Percentiles rank a stretch among this genome's conserved stretches.
Evolutionary conservation across 2,113 vertebrate genomes (phyloP).

Genomic region (Brienomyrus brachyistius): DNA sequence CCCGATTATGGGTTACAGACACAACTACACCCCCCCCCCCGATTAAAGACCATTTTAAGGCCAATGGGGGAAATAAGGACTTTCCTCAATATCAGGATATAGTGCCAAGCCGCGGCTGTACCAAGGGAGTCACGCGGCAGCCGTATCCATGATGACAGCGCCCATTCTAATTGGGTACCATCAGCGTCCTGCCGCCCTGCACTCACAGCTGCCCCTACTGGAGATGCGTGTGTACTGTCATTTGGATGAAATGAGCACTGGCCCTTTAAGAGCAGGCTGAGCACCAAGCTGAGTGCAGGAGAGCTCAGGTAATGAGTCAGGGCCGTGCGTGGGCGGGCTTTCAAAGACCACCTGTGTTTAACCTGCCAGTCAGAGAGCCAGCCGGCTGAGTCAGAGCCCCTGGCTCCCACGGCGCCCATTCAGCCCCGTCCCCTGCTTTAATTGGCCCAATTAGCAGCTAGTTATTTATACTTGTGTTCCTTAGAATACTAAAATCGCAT

Average conservation of each 20-base stretch:
- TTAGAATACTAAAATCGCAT: not conserved
- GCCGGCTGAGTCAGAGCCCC: conserved; percentile 4
- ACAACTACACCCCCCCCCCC: not conserved
- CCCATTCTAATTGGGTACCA: not conserved
- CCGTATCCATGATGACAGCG: not conserved
- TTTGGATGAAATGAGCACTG: not conserved
- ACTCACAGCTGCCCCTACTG: not conserved
- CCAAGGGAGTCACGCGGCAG: not conserved
- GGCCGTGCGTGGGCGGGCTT: not conserved
- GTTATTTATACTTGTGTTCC: not conserved
- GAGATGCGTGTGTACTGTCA: not conserved
- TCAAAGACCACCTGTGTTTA: conserved; percentile 19
- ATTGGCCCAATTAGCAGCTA: conserved; percentile 7
- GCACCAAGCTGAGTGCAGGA: not conserved
- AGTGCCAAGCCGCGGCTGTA: not conserved
- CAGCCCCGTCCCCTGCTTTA: not conserved
- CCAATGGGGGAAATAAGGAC: not conserved
- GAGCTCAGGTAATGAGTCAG: conserved; percentile 14
- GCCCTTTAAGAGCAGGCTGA: not conserved
- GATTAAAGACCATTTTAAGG: not conserved
- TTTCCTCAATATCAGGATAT: not conserved
- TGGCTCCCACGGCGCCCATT: not conserved
- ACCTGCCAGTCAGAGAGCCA: conserved; percentile 11
- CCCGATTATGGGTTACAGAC: not conserved
- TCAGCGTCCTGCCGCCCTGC: not conserved